Base-by-base conservation (phyloP, 2,888 invertebrate species). In the Noctuana brunneofusca region DNA sequence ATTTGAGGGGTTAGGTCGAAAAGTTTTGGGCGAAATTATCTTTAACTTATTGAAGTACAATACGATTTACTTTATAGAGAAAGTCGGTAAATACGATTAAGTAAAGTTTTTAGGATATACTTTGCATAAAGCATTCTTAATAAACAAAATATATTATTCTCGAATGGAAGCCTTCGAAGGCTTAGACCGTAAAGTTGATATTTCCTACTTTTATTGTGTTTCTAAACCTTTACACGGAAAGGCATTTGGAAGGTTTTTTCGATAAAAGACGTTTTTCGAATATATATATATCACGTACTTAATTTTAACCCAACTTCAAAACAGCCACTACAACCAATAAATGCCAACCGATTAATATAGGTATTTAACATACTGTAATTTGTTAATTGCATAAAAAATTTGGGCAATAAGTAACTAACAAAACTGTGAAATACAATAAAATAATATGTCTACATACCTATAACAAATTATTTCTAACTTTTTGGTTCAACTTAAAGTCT, bases 11-110 rank as follows among this genome's bases (percentile, higher is more conserved):
- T 60, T 60, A 60, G 41, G 50, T 58, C 18, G 48, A 8, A 24
- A 52, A 60, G 60, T 60, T 60, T 53, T 22, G 2, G 30, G 32
- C 1, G 18, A 60, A 54, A 54, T 59, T 46, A 53, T 54, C 60
- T 60, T 54, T 60, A 60, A 60, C 53, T 54, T 60, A 59, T 53
- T 59, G 46, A 22, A 48, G 60, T 54, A 60, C 53, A 60, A 60
- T 54, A 0, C 46, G 24, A 24, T 22, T 24, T 12, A 48, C 24
- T 60, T 60, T 43, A 43, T 9, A 56, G 32, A 12, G 27, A 18
- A 55, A 56, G 30, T 56, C 24, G 16, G 24, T 14, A 9, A 43
- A 27, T 14, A 8, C 22, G 43, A 55, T 55, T 24, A 55, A 43
- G 8, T 11, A 18, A 43, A 56, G 54, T 52, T 55, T 41, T n/a